These are phyloP conservation scores for Tetrax tetrax DNA, from an alignment of 2,113 vertebrate species.

Conservation along the genomic window DNA sequence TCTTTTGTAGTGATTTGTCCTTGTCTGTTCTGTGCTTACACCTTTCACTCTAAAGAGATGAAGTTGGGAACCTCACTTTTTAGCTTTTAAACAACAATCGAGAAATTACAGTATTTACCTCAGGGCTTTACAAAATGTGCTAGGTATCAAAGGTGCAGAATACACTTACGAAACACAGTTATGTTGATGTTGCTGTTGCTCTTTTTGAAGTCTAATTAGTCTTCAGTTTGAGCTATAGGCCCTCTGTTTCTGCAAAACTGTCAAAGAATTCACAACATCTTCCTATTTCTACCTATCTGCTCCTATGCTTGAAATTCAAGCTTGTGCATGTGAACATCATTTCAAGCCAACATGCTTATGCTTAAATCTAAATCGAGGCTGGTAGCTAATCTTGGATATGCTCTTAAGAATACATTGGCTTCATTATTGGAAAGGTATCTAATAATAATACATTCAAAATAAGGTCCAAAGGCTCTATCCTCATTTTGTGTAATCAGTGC, in stretches of 20 bases:
- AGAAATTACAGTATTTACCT: background rate
- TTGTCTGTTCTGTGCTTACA: background rate
- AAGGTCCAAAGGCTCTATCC: background rate
- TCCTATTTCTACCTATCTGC: background rate
- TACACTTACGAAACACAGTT: background rate
- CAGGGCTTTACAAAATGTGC: background rate
- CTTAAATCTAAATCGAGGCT: background rate
- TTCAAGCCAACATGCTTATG: background rate
- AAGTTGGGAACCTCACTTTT: background rate
- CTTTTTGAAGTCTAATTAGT: background rate
- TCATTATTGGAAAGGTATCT: background rate
- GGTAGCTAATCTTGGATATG: background rate
- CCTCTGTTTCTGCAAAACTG: background rate
- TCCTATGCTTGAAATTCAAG: background rate
- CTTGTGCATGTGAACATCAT: background rate
- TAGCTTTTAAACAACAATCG: background rate
- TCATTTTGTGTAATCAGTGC: background rate
- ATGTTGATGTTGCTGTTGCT: background rate
- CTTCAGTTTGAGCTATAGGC: background rate
- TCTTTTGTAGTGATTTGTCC: background rate
- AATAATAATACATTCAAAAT: background rate
- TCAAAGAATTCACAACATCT: background rate
- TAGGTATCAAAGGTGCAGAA: background rate
- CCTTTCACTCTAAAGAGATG: background rate
- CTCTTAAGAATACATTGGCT: background rate